phyloP scores from a whole-genome alignment of 2,797 vertebrate genomes.

The Tadarida brasiliensis region DNA sequence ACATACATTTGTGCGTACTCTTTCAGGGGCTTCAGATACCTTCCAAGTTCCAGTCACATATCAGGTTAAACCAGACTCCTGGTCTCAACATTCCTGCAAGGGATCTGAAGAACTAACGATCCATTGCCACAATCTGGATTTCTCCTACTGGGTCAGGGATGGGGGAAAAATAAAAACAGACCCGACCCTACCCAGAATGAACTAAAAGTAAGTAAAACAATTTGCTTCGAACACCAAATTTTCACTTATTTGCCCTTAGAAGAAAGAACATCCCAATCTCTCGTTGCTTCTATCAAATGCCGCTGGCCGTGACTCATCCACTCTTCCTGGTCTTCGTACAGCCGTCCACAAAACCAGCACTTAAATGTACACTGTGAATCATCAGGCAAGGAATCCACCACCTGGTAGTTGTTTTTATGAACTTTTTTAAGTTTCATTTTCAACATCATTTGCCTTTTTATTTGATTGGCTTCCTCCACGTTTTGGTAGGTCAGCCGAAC shows the following conservation, averaged over 20 bases:
- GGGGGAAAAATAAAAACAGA: background rate
- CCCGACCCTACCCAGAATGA: background rate
- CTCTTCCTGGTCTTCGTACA: slow-evolving; percentile 89
- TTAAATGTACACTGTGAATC: slow-evolving; percentile 87
- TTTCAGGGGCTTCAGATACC: background rate
- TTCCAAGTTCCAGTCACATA: background rate
- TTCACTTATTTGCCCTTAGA: slow-evolving; percentile 80
- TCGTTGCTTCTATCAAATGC: slow-evolving; percentile 88
- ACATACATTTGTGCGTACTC: background rate
- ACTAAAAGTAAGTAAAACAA: background rate
- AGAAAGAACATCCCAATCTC: slow-evolving; percentile 88
- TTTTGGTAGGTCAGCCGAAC: slow-evolving; percentile 87
- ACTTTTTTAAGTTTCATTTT: slow-evolving; percentile 97
- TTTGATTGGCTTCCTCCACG: slow-evolving; percentile 76
- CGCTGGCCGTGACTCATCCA: slow-evolving; percentile 91
- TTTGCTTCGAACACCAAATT: background rate
- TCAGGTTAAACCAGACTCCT: background rate
- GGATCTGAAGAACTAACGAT: background rate
- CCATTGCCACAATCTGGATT: background rate
- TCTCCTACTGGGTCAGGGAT: background rate
- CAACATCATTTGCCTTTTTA: slow-evolving; percentile 92
- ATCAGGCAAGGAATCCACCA: slow-evolving; percentile 90
- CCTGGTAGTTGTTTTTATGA: slow-evolving; percentile 94
- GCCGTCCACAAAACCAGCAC: slow-evolving; percentile 89
- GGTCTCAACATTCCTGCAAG: background rate